Base-by-base conservation (phyloP, 2,888 invertebrate genomes). In the Hypselothyrea guttata region DNA sequence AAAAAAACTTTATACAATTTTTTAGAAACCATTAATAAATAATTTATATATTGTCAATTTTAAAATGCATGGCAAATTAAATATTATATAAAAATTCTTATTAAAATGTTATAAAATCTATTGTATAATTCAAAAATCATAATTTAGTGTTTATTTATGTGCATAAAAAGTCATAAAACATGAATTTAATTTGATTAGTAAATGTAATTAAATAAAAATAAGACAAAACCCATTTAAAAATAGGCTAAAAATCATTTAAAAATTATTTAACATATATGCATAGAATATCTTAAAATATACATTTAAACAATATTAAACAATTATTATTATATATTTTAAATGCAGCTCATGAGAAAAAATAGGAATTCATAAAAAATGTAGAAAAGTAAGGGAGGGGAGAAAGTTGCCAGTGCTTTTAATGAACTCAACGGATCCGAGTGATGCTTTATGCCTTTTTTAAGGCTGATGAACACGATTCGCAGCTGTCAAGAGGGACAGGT, bases 331-430 rank as follows among this genome's bases (percentile, higher is more conserved):
- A n/a, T n/a, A n/a, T n/a, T n/a, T n/a, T n/a, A n/a, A n/a, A n/a
- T n/a, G n/a, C n/a, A n/a, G n/a, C n/a, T n/a, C n/a, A 5, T 9
- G 7, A 46, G 13, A 38, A 53, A 53, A 53, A 18, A 45, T 41
- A 35, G 31, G 37, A 18, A 22, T 15, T 27, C 33, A 27, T 35
- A 4, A 11, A 38, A 48, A 8, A 7, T 30, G 15, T 41, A 44
- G 33, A 51, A 30, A 15, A 27, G 11, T 1, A 27, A 7, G 9
- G 7, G 7, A 3, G 27, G 27, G 30, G 22, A 38, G 47, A 28
- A 48, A 61, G 33, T 46, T 15, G 56, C 55, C 41, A 61, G 53
- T 57, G 54, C 57, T 46, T 71, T 71, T 84, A 84, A 74, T 68
- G 74, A 73, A 84, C 74, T 78, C 57, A 59, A 56, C 40, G 48